These are phyloP conservation scores for Drosophila flavopinicola DNA, from an alignment of 2,888 invertebrate genomes.

Conservation along the genomic window DNA sequence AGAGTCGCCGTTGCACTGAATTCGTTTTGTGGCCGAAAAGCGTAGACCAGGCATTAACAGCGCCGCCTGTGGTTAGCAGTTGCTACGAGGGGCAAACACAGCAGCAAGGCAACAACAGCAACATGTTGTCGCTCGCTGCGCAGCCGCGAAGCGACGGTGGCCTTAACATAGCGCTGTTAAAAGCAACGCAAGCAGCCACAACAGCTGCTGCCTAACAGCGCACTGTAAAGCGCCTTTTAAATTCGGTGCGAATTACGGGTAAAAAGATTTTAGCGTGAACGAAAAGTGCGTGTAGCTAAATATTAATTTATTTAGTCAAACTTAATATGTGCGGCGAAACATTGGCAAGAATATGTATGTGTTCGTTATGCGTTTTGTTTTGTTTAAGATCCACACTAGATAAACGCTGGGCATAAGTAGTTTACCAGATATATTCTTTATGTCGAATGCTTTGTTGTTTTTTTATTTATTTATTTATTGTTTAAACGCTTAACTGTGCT, in stretches of 20 bases:
- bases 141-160: conserved; percentile 55
- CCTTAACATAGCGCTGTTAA: conserved; percentile 6
- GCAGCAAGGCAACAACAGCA: conserved; percentile 39
- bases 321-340: no score
- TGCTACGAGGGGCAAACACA: conserved; percentile 28
- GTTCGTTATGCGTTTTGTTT: no score
- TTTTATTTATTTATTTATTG: no score
- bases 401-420: no score
- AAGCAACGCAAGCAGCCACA: neutral
- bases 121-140: conserved; percentile 56
- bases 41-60: conserved; percentile 52
- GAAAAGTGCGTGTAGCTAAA: no score
- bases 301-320: no score
- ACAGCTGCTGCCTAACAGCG: conserved; percentile 41
- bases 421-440: no score
- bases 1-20: conserved; percentile 84
- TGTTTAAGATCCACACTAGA: no score
- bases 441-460: no score
- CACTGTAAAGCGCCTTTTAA: conserved; percentile 10
- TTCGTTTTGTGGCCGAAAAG: conserved; percentile 75
- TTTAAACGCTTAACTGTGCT: no score
- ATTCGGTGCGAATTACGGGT: neutral
- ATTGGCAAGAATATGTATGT: no score
- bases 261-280: no score
- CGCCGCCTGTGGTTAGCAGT: conserved; percentile 22